Base-by-base conservation (phyloP, 2,888 invertebrate species). In the Neoascia interrupta region DNA sequence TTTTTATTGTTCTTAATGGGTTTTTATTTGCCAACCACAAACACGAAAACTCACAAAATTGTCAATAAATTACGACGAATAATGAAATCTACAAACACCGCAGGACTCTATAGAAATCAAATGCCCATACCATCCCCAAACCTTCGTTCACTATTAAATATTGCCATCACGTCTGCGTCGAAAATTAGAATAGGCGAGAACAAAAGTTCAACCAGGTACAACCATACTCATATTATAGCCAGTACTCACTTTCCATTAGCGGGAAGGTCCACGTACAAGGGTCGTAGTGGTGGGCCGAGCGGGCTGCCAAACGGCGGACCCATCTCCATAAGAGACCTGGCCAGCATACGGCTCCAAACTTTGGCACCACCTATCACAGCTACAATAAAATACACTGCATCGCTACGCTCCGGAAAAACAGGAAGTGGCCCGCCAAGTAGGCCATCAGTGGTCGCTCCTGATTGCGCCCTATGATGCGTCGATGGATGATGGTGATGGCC, bases 311-410 rank as follows among this genome's bases (percentile, higher is more conserved):
- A 84, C n/a, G 84, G 83, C 53, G 83, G 83, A 8, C 84, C 84
- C 83, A 84, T 83, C 68, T 84, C 84, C 34, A 83, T 70, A 8
- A 84, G 58, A 11, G 83, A 82, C 4, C 83, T 51, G 18, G 84
- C 84, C 11, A 84, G 68, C 10, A 81, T 82, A 43, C 83, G 81
- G 36, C 83, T 82, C 84, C 84, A 84, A 37, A 76, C 70, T 80
- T 84, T 84, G 16, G 82, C 83, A 26, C 84, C 84, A 15, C 84
- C 84, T 58, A 81, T 81, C n/a, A 84, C 83, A 60, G 84, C 84
- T 16, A 84, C 83, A 43, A 84, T 82, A 74, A 84, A 84, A 66
- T 84, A 84, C 21, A 84, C 84, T 11, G 84, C 83, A 81, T 84
- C 84, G 4, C 76, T 49, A 47, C 84, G 76, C 37, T 84, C 83